Conservation (phyloP, 2,888 invertebrate genomes). For the Therioaphis trifolii region DNA sequence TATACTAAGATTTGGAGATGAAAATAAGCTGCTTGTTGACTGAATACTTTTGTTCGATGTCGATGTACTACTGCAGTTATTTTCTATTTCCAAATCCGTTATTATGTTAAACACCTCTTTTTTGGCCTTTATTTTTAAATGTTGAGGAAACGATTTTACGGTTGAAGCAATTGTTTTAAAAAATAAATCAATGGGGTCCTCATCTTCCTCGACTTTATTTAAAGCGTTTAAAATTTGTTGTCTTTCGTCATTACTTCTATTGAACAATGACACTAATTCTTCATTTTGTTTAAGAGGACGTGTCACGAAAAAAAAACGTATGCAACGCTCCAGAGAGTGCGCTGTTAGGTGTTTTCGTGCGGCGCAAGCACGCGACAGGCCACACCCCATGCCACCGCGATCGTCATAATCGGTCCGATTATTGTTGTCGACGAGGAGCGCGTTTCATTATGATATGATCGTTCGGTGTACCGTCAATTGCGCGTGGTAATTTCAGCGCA, state of each 20-base stretch:
- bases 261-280: not conserved
- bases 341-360: no score
- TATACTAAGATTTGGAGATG: constrained; percentile 17
- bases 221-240: not conserved
- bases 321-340: no score
- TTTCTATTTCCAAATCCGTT: not conserved
- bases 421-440: no score
- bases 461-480: no score
- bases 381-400: no score
- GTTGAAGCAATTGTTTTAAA: not conserved
- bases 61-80: constrained; percentile 16
- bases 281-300: no score
- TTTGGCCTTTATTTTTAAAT: not conserved
- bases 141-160: not conserved
- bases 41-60: not conserved
- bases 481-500: no score
- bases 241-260: constrained; percentile 3
- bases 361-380: no score
- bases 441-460: no score
- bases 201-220: not conserved
- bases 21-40: constrained; percentile 28
- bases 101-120: constrained; percentile 2
- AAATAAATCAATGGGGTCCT: not conserved
- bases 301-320: no score
- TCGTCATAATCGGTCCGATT: no score